phyloP scores from a whole-genome alignment of 2,888 invertebrate genomes.

The Macaria notata region DNA sequence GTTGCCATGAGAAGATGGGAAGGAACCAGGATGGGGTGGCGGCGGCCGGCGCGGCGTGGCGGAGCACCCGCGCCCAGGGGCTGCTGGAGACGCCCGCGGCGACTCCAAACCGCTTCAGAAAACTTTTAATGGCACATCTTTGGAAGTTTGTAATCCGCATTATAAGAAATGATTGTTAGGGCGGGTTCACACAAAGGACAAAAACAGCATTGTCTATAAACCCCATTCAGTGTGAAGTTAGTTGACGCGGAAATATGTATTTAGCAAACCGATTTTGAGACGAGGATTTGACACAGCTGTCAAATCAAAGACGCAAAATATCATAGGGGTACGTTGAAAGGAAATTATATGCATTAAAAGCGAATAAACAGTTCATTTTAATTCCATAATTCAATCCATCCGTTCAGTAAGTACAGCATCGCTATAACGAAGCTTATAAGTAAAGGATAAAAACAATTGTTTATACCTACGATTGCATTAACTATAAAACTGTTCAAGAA shows the following conservation, averaged over 20 bases:
- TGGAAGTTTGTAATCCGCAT: conserved; percentile 33
- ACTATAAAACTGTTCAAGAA: too few relatives aligned
- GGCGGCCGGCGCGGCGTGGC: conserved; percentile 15
- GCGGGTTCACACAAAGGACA: conserved; percentile 20
- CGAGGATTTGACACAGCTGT: background rate
- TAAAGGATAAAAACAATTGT: too few relatives aligned
- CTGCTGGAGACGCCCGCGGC: conserved; percentile 16
- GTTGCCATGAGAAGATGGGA: conserved; percentile 48
- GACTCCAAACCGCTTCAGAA: conserved; percentile 29
- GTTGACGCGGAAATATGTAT: conserved; percentile 1
- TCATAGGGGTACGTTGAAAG: background rate
- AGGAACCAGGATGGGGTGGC: conserved; percentile 26
- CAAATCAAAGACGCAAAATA: background rate
- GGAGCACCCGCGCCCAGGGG: conserved; percentile 3
- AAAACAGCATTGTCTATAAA: conserved; percentile 2
- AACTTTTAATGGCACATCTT: conserved; percentile 36
- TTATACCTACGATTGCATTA: too few relatives aligned
- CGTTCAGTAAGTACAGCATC: too few relatives aligned
- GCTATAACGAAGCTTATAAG: too few relatives aligned
- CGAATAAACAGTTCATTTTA: too few relatives aligned
- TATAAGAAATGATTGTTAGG: conserved; percentile 30
- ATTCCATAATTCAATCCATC: too few relatives aligned
- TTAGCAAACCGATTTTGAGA: conserved; percentile 3
- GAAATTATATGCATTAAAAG: background rate
- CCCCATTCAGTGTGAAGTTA: conserved; percentile 2